Conservation (phyloP, 2,888 invertebrate species). For the Troides helena region DNA sequence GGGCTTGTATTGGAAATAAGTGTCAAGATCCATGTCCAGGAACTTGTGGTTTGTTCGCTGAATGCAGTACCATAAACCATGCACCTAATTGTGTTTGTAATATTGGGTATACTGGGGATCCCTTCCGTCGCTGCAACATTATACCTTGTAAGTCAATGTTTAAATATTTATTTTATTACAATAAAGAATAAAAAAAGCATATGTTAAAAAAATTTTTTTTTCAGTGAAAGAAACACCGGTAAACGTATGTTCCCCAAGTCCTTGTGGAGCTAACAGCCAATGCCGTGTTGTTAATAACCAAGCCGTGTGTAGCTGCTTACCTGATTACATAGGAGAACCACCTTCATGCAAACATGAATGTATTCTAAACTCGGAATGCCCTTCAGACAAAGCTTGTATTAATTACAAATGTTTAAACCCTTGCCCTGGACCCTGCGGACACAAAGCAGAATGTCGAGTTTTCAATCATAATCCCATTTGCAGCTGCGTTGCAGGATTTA, state of each 20-base stretch:
- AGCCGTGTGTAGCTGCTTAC: conserved; percentile 85
- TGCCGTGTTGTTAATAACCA: conserved; percentile 80
- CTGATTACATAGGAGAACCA: conserved; percentile 84
- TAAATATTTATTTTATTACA: conserved; percentile 5
- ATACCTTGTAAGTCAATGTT: conserved; percentile 56
- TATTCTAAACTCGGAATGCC: conserved; percentile 83
- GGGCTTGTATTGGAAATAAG: conserved; percentile 86
- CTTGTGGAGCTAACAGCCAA: conserved; percentile 83
- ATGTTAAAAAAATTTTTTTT: conserved; percentile 34
- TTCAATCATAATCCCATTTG: conserved; percentile 87
- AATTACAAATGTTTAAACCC: conserved; percentile 86
- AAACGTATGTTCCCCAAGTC: conserved; percentile 78
- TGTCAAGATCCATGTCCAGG: conserved; percentile 89
- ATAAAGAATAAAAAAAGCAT: background rate
- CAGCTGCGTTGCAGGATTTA: conserved; percentile 81
- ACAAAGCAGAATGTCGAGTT: conserved; percentile 85
- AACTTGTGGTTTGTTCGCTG: conserved; percentile 86
- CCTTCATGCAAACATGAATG: conserved; percentile 85
- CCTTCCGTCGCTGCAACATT: conserved; percentile 75
- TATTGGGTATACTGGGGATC: conserved; percentile 82
- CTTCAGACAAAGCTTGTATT: conserved; percentile 81
- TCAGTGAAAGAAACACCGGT: conserved; percentile 67
- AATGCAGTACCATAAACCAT: conserved; percentile 86
- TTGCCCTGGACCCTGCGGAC: conserved; percentile 86
- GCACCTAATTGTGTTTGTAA: conserved; percentile 84